Percentiles rank a stretch among this genome's conserved stretches.
Evolutionary conservation across 2,888 invertebrate genomes (phyloP).

Genomic region (Ceriagrion tenellum): DNA sequence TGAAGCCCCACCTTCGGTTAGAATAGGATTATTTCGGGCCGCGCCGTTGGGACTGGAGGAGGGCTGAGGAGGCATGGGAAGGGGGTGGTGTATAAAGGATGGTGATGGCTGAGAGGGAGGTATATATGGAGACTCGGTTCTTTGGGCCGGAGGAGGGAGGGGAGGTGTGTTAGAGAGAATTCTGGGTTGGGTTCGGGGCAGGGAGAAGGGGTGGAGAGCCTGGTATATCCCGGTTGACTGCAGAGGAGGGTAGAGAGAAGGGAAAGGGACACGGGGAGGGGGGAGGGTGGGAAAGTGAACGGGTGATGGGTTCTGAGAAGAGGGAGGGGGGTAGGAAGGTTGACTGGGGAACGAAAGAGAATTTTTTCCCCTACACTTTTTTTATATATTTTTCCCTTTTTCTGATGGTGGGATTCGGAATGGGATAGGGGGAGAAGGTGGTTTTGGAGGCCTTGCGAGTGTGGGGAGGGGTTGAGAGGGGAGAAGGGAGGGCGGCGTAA

Average conservation of each 20-base stretch:
- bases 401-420: slow-evolving; percentile 6
- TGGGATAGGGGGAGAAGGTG: neutral
- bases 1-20: slow-evolving; percentile 45
- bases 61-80: neutral
- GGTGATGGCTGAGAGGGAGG: slow-evolving; percentile 60
- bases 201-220: neutral
- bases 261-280: neutral
- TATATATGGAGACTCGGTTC: slow-evolving; percentile 60
- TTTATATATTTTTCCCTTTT: slow-evolving; percentile 37
- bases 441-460: neutral
- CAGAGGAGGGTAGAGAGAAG: neutral
- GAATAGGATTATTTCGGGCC: slow-evolving; percentile 41
- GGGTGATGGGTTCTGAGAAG: neutral
- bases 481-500: slow-evolving; percentile 14
- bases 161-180: too few species aligned
- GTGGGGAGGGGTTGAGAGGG: neutral
- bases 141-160: slow-evolving; percentile 49
- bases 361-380: neutral
- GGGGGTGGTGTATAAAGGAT: neutral
- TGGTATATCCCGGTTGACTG: neutral
- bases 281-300: neutral
- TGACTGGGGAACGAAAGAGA: neutral
- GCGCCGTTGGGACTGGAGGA: neutral
- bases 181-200: neutral
- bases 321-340: neutral